These are phyloP conservation scores for Trissolcus japonicus DNA, from an alignment of 2,888 invertebrate genomes.

Conservation along the genomic window DNA sequence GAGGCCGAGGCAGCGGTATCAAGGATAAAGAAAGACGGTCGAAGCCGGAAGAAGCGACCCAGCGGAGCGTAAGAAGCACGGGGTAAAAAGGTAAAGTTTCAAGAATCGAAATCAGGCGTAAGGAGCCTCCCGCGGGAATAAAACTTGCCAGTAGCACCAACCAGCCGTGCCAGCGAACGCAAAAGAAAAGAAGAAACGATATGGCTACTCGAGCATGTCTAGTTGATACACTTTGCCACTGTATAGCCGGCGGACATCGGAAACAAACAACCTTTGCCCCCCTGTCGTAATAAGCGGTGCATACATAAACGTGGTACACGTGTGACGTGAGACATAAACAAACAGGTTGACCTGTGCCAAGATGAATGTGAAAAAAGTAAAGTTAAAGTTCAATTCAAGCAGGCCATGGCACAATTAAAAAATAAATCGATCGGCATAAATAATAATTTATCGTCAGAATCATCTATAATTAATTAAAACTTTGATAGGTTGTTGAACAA, in stretches of 20 bases:
- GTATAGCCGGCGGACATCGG: conserved; percentile 57
- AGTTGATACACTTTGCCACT: conserved; percentile 61
- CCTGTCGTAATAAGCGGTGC: conserved; percentile 43
- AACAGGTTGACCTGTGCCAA: neutral
- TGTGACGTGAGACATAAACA: neutral
- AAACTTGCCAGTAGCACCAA: conserved; percentile 65
- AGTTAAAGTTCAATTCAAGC: neutral
- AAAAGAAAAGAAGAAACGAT: conserved; percentile 54
- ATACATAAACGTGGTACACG: conserved; percentile 28
- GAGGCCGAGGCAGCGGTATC: conserved; percentile 43
- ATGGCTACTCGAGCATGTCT: conserved; percentile 62
- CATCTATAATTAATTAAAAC: conserved; percentile 58
- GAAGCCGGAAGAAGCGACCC: conserved; percentile 48
- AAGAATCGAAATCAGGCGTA: conserved; percentile 70
- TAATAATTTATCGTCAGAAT: conserved; percentile 49
- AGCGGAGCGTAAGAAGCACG: conserved; percentile 51
- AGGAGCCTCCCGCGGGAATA: conserved; percentile 65
- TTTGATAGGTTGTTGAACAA: conserved; percentile 57
- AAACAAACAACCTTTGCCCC: conserved; percentile 60
- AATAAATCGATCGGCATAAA: conserved; percentile 17
- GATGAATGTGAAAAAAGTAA: neutral
- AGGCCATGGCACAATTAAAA: too few species aligned
- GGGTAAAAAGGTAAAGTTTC: conserved; percentile 65
- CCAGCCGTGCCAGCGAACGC: conserved; percentile 56
- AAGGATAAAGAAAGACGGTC: conserved; percentile 40